Evolutionary conservation across 2,797 vertebrate genomes (phyloP).

Genomic region (Anisognathus igniventris): DNA sequence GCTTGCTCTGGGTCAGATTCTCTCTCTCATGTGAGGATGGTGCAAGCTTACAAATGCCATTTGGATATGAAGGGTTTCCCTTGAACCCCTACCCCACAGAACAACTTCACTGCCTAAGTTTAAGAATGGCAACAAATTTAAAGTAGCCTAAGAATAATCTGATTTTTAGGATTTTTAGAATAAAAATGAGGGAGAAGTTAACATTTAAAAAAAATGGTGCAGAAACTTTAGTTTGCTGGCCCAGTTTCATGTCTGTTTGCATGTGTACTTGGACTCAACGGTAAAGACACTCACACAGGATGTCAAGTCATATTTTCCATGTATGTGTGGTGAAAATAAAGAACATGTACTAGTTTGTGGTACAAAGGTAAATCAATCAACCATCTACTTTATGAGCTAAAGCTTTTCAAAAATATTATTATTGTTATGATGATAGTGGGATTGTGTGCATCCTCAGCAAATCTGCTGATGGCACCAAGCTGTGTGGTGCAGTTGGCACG

Average conservation of each 20-base stretch:
- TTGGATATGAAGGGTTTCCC: background rate
- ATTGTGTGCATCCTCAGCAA: background rate
- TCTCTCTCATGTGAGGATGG: background rate
- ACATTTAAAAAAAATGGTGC: background rate
- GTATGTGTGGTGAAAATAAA: background rate
- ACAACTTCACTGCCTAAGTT: background rate
- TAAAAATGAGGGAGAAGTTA: background rate
- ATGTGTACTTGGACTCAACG: background rate
- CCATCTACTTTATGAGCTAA: background rate
- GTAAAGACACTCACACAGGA: background rate
- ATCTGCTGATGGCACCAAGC: background rate
- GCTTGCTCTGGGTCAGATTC: background rate
- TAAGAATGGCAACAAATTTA: background rate
- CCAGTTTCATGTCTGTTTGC: background rate
- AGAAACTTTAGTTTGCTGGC: background rate
- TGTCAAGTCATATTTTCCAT: background rate
- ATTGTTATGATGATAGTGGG: background rate
- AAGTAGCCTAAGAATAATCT: background rate
- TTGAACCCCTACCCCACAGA: background rate
- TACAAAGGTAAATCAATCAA: background rate
- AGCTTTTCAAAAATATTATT: background rate
- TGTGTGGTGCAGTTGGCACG: background rate
- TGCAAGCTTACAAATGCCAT: rapidly evolving
- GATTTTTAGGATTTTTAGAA: background rate
- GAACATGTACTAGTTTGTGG: background rate